Base-by-base conservation (phyloP, 2,797 vertebrate genomes). In the Alfaro cultratus region DNA sequence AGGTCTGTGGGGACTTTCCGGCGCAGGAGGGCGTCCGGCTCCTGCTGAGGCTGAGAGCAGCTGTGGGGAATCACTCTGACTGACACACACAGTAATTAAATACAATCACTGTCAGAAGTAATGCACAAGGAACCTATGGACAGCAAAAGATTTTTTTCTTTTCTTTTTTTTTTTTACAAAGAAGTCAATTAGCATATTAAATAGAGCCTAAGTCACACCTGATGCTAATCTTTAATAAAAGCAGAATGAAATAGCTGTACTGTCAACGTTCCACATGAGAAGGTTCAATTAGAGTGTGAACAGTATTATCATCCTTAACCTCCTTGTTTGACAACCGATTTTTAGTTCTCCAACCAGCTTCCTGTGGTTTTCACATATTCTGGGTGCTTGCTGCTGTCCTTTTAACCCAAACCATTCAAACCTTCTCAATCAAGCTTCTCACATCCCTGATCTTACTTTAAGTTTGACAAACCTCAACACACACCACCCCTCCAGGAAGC, bases 51-150 rank as follows among this genome's bases (percentile, higher is more conserved):
- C 62, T 31, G 79, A 57, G 73, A 79, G 84, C 77, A 36, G n/a
- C 64, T 46, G 85, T 77, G 41, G 31, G 76, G 80, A 74, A 39
- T 3, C 41, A 47, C 77, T 74, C 29, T 84, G 89, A 92, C 39
- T 86, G 89, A 92, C 87, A 85, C 73, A 10, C 53, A 68, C 80
- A 26, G 46, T 90, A 91, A 92, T 93, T 93, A 93, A 89, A 91
- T 84, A 36, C 76, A 80, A 67, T 79, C 79, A 84, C 64, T 78
- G 83, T 78, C 79, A 83, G 72, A 7, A 73, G 80, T 78, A 70
- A 83, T 76, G 83, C 67, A 74, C n/a, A 51, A 76, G 81, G 67
- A 76, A 73, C 80, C 86, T 49, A 53, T 74, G 49, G 83, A 80
- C 80, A 85, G 53, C 62, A 76, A 85, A 80, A 78, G 79, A 29